Base-by-base conservation (phyloP, 1,140 invertebrate species). In the Zaprionus ghesquierei region DNA sequence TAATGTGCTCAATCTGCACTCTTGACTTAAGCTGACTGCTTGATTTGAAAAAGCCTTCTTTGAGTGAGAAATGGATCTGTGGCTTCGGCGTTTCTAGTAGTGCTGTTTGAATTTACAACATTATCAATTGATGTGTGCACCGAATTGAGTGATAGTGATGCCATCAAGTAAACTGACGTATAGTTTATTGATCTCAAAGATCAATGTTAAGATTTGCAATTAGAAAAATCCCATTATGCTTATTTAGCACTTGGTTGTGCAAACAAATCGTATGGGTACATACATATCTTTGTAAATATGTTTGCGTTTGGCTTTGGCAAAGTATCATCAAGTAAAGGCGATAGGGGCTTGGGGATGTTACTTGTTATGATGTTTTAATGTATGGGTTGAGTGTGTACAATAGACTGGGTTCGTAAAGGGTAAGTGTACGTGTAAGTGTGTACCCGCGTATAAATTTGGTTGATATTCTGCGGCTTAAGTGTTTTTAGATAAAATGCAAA, bases 401-500 rank as follows among this genome's bases (percentile, higher is more conserved):
- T 27, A 4, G 3, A 65, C 8, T 54, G 29, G 53, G 4, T n/a
- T 13, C 1, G 27, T 31, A 51, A 3, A 23, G 4, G 15, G 23
- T 27, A 29, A n/a, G 8, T 27, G 13, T 62, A n/a, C n/a, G 29
- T 50, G 22, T 31, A 13, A 12, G n/a, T 23, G 49, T 54, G 27
- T 54, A n/a, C n/a, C n/a, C 35, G 15, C 15, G 23, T 44, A 41
- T 44, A 53, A 31, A 60, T 60, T 44, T 60, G 23, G 3, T 54
- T 25, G 54, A 22, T 18, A 41, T 41, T 58, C 22, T 22, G n/a
- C 25, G 25, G 23, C 23, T 63, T 69, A 56, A 68, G 65, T 59
- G 35, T 65, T 72, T 70, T 75, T 78, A 72, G 63, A 78, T 78
- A 78, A 81, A 86, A 86, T 87, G 75, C 70, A 86, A 86, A 81